Evolutionary conservation across 2,113 vertebrate species (phyloP).

Genomic region (Nothocercus nigrocapillus): DNA sequence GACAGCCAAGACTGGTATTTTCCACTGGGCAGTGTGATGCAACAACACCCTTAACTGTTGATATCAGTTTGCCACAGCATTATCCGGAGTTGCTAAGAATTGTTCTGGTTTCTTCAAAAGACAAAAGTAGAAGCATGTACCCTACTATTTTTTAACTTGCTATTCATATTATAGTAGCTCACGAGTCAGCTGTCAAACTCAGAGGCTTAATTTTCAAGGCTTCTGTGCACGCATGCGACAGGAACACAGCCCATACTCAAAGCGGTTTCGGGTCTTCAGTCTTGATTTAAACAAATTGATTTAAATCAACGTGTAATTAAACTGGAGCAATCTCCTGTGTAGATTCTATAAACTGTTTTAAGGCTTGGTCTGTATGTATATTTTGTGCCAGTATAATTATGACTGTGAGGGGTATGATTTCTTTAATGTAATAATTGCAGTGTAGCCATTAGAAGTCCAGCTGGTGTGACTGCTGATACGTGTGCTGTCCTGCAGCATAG

Average conservation of each 20-base stretch:
- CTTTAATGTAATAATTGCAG: background rate
- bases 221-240: background rate
- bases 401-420: background rate
- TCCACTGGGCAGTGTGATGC: background rate
- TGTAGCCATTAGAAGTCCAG: background rate
- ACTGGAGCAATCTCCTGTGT: background rate
- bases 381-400: background rate
- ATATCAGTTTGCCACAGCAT: background rate
- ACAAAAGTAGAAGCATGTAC: background rate
- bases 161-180: background rate
- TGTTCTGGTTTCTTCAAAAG: conserved; percentile 19
- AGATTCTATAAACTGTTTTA: background rate
- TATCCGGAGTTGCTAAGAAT: background rate
- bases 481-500: background rate
- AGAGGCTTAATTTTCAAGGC: background rate
- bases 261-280: background rate
- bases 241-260: background rate
- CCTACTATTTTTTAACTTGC: background rate
- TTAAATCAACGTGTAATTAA: background rate
- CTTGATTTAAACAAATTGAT: conserved; percentile 11
- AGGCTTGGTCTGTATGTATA: background rate
- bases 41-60: background rate
- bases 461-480: background rate
- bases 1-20: background rate
- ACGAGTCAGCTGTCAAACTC: background rate